phyloP scores from a whole-genome alignment of 2,113 vertebrate species.

The Herpetotheres cachinnans region DNA sequence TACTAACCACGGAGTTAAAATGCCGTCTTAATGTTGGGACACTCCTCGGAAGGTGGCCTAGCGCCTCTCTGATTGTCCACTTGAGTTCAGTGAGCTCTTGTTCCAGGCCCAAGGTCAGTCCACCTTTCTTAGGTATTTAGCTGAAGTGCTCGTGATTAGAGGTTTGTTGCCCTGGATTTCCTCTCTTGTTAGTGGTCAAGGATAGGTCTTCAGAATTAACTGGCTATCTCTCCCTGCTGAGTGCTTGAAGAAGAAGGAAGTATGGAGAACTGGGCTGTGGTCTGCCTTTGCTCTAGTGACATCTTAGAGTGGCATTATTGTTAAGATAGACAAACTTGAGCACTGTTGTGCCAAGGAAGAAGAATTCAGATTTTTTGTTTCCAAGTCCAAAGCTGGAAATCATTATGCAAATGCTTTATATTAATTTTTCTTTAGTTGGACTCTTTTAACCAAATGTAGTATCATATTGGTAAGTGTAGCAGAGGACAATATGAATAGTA shows the following conservation, averaged over 20 bases:
- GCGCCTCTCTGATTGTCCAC: background rate
- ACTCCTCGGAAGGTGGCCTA: background rate
- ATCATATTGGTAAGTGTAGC: background rate
- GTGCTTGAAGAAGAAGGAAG: background rate
- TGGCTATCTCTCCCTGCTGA: background rate
- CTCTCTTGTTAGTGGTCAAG: background rate
- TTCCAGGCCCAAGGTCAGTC: background rate
- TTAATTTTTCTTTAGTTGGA: background rate
- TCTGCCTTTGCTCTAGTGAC: background rate
- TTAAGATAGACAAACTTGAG: background rate
- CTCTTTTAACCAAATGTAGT: background rate
- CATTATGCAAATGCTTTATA: background rate
- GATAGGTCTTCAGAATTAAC: background rate
- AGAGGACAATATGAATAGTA: background rate
- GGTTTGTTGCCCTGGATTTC: background rate
- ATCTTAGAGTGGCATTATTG: background rate
- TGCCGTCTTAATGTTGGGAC: background rate
- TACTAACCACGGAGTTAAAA: background rate
- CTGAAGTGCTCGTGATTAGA: background rate
- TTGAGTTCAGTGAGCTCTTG: background rate
- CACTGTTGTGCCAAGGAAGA: background rate
- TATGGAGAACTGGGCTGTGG: background rate
- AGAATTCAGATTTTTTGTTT: background rate
- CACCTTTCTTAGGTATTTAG: background rate
- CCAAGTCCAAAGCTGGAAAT: background rate